A percentile compares a stretch with the other conserved stretches of the same genome.
These are phyloP conservation scores for Aulostomus chinensis DNA, from an alignment of 2,797 vertebrate species.

Conservation along the genomic window DNA sequence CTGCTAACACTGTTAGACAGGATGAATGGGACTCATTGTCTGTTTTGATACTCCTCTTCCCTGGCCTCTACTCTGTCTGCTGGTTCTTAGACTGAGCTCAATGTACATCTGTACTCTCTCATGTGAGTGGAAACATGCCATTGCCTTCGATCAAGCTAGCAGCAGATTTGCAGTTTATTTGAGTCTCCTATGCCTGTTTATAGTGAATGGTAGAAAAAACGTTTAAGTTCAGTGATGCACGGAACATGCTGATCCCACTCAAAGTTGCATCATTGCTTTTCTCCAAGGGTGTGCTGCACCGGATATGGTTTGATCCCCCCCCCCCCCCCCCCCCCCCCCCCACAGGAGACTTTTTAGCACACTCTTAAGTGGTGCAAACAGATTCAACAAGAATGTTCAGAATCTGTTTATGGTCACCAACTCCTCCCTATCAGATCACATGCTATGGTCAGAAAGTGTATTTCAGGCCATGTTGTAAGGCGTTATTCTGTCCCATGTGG, in stretches of 20 bases:
- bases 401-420: constrained; percentile 52
- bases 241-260: constrained; percentile 21
- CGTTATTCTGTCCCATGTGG: constrained; percentile 43
- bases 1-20: constrained; percentile 41
- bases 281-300: constrained; percentile 3
- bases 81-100: constrained; percentile 19
- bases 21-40: constrained; percentile 74
- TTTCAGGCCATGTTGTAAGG: constrained; percentile 53
- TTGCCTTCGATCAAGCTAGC: neutral
- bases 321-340: no score
- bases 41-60: constrained; percentile 26
- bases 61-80: constrained; percentile 9
- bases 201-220: constrained; percentile 3
- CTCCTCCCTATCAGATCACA: constrained; percentile 45
- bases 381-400: constrained; percentile 50
- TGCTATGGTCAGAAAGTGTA: constrained; percentile 36
- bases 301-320: constrained; percentile 11
- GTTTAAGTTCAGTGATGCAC: neutral
- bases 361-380: constrained; percentile 16
- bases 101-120: constrained; percentile 1
- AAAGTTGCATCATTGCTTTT: constrained; percentile 37
- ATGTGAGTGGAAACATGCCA: constrained; percentile 2
- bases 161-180: neutral
- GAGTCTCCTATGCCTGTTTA: neutral
- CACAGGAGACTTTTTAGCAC: constrained; percentile 28